Evolutionary conservation across 2,113 vertebrate species (phyloP), one percentile per base, ranked within the genome.

Genomic region (Cyanoramphus novaezelandiae): DNA sequence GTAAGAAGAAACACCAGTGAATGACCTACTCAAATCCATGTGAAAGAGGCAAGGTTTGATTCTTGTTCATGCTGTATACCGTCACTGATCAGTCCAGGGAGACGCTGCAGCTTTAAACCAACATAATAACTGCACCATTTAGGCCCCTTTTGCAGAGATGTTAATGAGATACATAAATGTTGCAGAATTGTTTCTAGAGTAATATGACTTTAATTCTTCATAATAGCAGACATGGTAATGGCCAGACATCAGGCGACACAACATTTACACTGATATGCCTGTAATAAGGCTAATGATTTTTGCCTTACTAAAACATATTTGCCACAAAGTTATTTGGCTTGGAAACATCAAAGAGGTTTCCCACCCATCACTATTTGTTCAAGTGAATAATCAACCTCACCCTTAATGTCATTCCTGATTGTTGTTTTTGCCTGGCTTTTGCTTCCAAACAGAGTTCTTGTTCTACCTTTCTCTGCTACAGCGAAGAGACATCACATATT

Each of bases 201-300:
- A 89, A 39, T 64, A 55, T 39, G 13, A 59, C 25, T 80, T 67
- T 74, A 92, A 78, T 88, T 83, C 64, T 81, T 93, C 39, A 19
- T 78, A 79, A 60, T 21, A 55, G 27, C 64, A 78, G 72, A 8
- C 60, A 47, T 1, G 1, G 39, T 64, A 78, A 93, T 44, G 39
- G 60, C 39, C 65, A 92, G 76, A 25, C 62, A 78, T 78, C 35
- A 84, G 65, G 50, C 20, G 29, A 78, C 9, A 63, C 25, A 74
- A 50, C 35, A 35, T 76, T 92, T 92, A 68, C 50, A 55, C 18
- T 78, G 49, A 18, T 87, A 28, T 25, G 39, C 37, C 72, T 92
- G 59, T 91, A 82, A 90, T 90, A 44, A 91, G 57, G 85, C 15
- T 88, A 74, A 85, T 63, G 67, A 90, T 86, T 95, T 84, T 44